Percentiles rank a stretch among this genome's conserved stretches.
Evolutionary conservation across 2,888 invertebrate species (phyloP).

Genomic region (Esperia sulphurella): DNA sequence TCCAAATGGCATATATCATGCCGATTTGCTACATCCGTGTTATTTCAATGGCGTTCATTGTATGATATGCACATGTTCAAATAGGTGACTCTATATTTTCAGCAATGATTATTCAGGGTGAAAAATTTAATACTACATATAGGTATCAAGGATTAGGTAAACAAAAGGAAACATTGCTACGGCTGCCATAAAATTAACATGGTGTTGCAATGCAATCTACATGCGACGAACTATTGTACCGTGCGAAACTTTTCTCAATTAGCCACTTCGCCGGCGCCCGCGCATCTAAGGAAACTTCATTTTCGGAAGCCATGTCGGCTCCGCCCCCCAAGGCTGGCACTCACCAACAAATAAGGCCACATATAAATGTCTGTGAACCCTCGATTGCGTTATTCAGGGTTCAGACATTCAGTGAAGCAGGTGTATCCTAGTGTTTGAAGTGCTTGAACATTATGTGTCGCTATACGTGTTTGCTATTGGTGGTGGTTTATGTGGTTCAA

Average conservation of each 20-base stretch:
- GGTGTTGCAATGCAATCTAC: constrained; percentile 50
- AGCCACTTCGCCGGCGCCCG: constrained; percentile 24
- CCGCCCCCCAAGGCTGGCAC: constrained; percentile 56
- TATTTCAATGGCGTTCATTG: no score
- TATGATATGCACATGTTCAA: no score
- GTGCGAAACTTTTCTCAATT: constrained; percentile 74
- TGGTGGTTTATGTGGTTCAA: constrained; percentile 41
- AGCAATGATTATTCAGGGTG: no score
- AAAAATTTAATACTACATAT: no score
- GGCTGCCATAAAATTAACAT: constrained; percentile 29
- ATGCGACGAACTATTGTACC: constrained; percentile 46
- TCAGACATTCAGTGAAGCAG: constrained; percentile 37
- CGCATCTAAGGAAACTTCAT: constrained; percentile 59
- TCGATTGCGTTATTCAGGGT: constrained; percentile 59
- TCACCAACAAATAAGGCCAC: constrained; percentile 62
- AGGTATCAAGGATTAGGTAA: no score
- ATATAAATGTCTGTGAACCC: constrained; percentile 71
- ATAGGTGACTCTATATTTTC: no score
- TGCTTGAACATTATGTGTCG: constrained; percentile 39
- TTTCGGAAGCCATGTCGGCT: constrained; percentile 53
- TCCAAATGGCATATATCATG: no score
- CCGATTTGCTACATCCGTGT: no score
- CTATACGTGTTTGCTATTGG: constrained; percentile 43
- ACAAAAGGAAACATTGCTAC: constrained; percentile 3
- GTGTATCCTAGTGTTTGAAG: constrained; percentile 37